A percentile compares a stretch with the other conserved stretches of the same genome.
Conservation (phyloP, 2,888 invertebrate species). For the Ornithoptera alexandrae region DNA sequence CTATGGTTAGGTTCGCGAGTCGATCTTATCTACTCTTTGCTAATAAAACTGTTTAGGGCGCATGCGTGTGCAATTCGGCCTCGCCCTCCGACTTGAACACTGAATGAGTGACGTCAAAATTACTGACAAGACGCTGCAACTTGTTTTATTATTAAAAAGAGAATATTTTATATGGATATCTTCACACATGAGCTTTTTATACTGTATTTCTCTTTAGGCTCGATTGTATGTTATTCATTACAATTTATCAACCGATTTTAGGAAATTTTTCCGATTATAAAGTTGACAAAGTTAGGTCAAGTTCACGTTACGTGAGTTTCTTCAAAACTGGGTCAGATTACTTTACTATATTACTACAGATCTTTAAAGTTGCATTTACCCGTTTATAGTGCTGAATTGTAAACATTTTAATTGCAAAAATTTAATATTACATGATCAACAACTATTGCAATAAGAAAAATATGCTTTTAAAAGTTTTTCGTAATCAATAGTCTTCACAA, state of each 20-base stretch:
- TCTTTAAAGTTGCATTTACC: not conserved
- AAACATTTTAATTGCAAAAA: not conserved
- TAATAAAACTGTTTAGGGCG: conserved; percentile 27
- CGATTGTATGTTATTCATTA: not conserved
- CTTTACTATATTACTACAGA: not conserved
- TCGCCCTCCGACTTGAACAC: conserved; percentile 45
- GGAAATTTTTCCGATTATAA: conserved; percentile 3
- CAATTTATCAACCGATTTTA: not conserved
- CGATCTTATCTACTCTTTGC: conserved; percentile 5
- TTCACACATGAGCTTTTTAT: not conserved
- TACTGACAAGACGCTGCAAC: conserved; percentile 27
- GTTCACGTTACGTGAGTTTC: conserved; percentile 15
- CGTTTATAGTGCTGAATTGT: not conserved
- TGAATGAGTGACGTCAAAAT: conserved; percentile 56
- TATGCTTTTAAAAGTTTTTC: too few relatives aligned
- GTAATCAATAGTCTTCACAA: too few relatives aligned
- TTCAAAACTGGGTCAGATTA: conserved; percentile 13
- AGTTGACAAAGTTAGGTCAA: conserved; percentile 9
- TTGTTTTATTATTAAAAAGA: conserved; percentile 20
- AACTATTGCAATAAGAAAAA: not conserved
- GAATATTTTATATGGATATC: conserved; percentile 4
- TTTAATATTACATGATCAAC: not conserved
- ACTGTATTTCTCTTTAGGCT: not conserved
- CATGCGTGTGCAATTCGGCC: conserved; percentile 44
- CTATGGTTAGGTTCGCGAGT: conserved; percentile 6